phyloP scores from a whole-genome alignment of 2,797 vertebrate genomes.

The Remorina albescens region DNA sequence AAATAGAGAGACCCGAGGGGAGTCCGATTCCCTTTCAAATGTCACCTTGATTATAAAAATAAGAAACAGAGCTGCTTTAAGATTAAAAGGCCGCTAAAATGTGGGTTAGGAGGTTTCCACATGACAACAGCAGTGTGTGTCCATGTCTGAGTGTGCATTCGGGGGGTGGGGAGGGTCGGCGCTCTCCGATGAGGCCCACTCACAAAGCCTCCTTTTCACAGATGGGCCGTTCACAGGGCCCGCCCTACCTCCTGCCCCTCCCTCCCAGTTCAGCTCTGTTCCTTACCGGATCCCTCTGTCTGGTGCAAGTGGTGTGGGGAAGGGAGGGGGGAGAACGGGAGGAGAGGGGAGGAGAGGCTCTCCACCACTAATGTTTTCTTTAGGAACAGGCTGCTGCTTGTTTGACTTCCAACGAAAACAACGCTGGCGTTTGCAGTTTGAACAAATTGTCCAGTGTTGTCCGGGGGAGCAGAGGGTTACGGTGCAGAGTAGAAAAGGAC shows the following conservation, averaged over 20 bases:
- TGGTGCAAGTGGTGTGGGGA: conserved; percentile 56
- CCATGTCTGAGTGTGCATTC: conserved; percentile 35
- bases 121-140: conserved; percentile 62
- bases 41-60: background rate
- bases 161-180: conserved; percentile 50
- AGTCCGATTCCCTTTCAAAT: too few species aligned
- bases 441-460: conserved; percentile 86
- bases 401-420: conserved; percentile 84
- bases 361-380: conserved; percentile 85
- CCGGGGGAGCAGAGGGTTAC: conserved; percentile 50
- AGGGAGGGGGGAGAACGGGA: background rate
- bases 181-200: conserved; percentile 70
- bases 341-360: conserved; percentile 38
- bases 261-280: conserved; percentile 64
- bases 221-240: conserved; percentile 69
- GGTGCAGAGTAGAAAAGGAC: conserved; percentile 32
- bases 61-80: background rate
- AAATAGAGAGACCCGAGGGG: too few species aligned
- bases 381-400: conserved; percentile 87
- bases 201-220: conserved; percentile 81
- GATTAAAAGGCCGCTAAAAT: conserved; percentile 10
- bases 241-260: conserved; percentile 67
- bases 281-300: conserved; percentile 80
- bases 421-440: conserved; percentile 75
- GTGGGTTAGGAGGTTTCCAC: conserved; percentile 35